A percentile compares a stretch with the other conserved stretches of the same genome.
These are phyloP conservation scores for Acipenser transmontanus DNA, from an alignment of 2,797 vertebrate genomes.

Conservation along the genomic window DNA sequence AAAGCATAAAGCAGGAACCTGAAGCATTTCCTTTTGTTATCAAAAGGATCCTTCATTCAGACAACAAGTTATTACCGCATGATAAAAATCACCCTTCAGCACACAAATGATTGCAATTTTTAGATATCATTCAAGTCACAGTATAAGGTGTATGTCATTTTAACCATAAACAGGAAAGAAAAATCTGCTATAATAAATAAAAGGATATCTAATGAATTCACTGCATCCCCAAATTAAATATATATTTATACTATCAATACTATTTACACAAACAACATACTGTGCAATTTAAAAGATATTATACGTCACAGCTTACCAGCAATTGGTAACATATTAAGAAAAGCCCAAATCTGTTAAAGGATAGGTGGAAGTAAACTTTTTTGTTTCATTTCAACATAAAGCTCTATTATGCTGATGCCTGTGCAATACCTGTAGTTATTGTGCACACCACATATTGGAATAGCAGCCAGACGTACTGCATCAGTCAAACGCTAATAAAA, in stretches of 20 bases:
- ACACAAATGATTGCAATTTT: no score
- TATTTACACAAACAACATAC: no score
- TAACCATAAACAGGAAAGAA: no score
- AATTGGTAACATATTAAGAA: no score
- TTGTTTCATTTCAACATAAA: slow-evolving; percentile 1
- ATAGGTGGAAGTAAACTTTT: slow-evolving; percentile 6
- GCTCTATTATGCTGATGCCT: neutral
- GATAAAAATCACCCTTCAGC: neutral
- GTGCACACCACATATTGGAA: neutral
- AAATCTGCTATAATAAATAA: no score
- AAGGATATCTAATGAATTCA: no score
- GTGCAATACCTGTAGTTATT: neutral
- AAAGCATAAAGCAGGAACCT: neutral
- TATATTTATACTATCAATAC: no score
- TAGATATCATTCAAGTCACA: no score
- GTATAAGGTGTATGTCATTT: no score
- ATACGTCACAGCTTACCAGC: no score
- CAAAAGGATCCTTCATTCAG: slow-evolving; percentile 16
- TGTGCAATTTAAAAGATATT: no score
- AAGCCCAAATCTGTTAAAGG: neutral
- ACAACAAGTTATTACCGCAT: slow-evolving; percentile 20
- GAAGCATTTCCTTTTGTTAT: slow-evolving; percentile 20
- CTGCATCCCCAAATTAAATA: no score
- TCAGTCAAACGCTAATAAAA: neutral
- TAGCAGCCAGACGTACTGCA: neutral